Evolutionary conservation across 2,113 vertebrate species (phyloP), one percentile per base, ranked within the genome.

Genomic region (Accipiter cooperii): DNA sequence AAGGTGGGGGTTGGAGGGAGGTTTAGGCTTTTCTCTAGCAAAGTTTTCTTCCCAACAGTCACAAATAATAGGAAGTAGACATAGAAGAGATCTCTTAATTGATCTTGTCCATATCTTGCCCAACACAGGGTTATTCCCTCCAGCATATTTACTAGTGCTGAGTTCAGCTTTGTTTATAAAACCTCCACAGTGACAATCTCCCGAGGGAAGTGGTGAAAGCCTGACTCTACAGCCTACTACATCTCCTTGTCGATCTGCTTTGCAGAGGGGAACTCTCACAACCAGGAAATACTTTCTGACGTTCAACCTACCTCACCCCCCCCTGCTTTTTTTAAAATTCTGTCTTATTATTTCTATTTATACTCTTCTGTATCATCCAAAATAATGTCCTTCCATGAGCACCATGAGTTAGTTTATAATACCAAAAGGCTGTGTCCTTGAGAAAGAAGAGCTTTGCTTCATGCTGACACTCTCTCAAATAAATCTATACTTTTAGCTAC

Each of bases 81-180:
- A 25, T 26, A 40, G 91, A 84, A 89, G 81, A 94, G 77, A 87
- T 96, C 93, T 85, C 87, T 87, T 96, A 96, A 96, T 96, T 96
- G 96, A 95, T 97, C 93, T 97, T 96, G 93, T 90, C 95, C 93
- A 85, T 85, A 87, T 93, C 91, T 94, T 94, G 96, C 87, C 93
- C 93, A 91, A 60, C 83, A 42, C 82, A 84, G 84, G 78, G 71
- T 96, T 96, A 78, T 95, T 96, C 97, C 91, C 89, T 88, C 91
- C 91, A 97, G 95, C 93, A 96, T 90, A 85, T 95, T 97, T 95
- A 85, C 94, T 97, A 96, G 89, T 96, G 95, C 96, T 97, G 94
- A 97, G 94, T 95, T 97, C 97, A 97, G 97, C 93, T 97, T 97
- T 95, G 95, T 97, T 97, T 97, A 96, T 81, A 90, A 96, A 96